Percentiles rank a stretch among this genome's conserved stretches.
Conservation (phyloP, 2,888 invertebrate genomes). For the Lacanobia wlatinum region DNA sequence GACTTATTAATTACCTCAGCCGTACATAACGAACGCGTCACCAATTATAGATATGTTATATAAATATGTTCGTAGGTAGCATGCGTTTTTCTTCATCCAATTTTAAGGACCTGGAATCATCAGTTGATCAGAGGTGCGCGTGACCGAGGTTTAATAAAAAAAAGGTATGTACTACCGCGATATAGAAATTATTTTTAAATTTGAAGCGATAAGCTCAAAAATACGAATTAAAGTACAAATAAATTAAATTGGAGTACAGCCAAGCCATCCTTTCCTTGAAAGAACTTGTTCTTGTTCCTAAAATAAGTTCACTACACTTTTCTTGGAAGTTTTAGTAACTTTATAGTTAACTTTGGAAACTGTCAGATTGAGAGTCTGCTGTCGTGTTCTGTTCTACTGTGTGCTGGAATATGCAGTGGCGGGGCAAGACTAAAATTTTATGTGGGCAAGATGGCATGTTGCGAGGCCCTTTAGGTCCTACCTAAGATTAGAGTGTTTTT, state of each 20-base stretch:
- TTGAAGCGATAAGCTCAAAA: no score
- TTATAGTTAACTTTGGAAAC: background rate
- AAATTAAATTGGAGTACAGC: no score
- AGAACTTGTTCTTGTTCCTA: background rate
- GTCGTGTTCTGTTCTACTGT: background rate
- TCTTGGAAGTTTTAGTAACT: background rate
- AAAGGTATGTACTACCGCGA: no score
- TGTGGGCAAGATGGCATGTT: no score
- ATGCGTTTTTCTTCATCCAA: background rate
- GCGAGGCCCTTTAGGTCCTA: no score
- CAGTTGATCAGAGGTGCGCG: background rate
- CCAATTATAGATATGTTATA: background rate
- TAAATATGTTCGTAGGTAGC: background rate
- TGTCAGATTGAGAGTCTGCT: background rate
- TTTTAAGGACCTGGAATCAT: background rate
- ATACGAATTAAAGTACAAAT: no score
- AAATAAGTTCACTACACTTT: background rate
- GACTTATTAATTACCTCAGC: constrained; percentile 29
- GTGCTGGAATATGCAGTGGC: no score
- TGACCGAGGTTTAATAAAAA: background rate
- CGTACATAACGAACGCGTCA: constrained; percentile 4
- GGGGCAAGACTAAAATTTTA: no score
- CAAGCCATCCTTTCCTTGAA: no score
- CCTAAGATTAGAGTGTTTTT: no score
- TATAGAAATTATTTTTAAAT: no score